Base-by-base conservation (phyloP, 2,797 vertebrate genomes). In the Cephalopachus bancanus region DNA sequence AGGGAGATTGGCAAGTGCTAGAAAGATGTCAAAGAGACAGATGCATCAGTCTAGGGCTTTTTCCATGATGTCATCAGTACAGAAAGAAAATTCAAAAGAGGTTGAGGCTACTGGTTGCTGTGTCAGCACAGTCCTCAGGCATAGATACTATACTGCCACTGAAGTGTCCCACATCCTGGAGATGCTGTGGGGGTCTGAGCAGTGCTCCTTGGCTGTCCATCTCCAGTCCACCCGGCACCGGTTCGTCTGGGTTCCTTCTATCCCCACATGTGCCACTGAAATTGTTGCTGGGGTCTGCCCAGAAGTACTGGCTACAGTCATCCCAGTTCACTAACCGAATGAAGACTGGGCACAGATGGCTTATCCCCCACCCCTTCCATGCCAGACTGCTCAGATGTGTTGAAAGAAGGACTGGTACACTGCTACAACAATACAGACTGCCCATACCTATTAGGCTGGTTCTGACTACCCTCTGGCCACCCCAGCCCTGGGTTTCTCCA, bases 201-300 rank as follows among this genome's bases (percentile, higher is more conserved):
- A 15, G 7, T 0, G 5, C 4, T n/a, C 71, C 5, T 10, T 3
- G 33, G 15, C 10, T 44, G 2, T 10, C 44, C 0, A 0, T 37
- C 57, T 10, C 1, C 1, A 65, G 64, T 3, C 17, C 59, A 49
- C 17, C 69, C 2, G 22, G 16, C 44, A 44, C 44, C 44, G 6
- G 44, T 44, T 44, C 4, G 44, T 7, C 44, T 44, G 44, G 44
- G 44, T 44, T 44, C 44, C 44, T 44, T 44, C 44, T 44, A 44
- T 7, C 44, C 44, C 44, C 44, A 44, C 44, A 44, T 5, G 44
- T 44, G 44, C 44, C 44, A 44, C 44, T 44, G 44, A 44, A 5
- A 44, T 44, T 44, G 44, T 2, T 81, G 37, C 16, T 28, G 0
- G 15, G 22, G 4, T 80, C 90, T 1, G 7, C 49, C 57, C 64